Evolutionary conservation across 2,888 invertebrate species (phyloP), one percentile per base, ranked within the genome.

Genomic region (Pterostichus niger): DNA sequence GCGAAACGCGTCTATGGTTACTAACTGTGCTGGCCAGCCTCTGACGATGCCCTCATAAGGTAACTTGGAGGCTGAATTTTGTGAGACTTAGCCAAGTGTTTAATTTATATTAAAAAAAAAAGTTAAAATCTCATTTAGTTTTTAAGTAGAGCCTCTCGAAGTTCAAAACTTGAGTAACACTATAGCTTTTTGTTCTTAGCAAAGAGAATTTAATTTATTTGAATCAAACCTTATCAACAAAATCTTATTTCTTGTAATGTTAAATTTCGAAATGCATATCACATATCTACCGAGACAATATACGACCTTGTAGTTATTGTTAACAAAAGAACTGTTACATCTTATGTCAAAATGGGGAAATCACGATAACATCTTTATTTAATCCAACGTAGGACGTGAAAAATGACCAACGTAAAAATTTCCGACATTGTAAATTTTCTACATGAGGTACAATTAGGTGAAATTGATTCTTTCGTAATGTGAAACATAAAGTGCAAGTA

Each of bases 341-440:
- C 56, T 17, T 15, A 17, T 6, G 17, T 56, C 17, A 56, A 56
- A 17, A 40, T 31, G 11, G 10, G 17, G 31, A 24, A 59, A 59
- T 31, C 13, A 33, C n/a, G 64, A 64, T 64, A 64, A 64, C 35
- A 64, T 64, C 64, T 64, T n/a, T 17, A 6, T 64, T 64, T 64
- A 4, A 13, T 3, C n/a, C 35, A 33, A 40, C 64, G 64, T 64
- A 64, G 64, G 64, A 5, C 33, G 35, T 64, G 64, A 64, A 64
- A 35, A 64, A 64, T 64, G 33, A 15, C 33, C 64, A 2, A 15
- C 4, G 64, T 33, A 40, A 64, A 64, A 64, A 64, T 40, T n/a
- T 40, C 40, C 35, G 64, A 40, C 64, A 40, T 40, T 33, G 64
- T 64, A 17, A 33, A 64, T 33, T 64, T 35, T 31, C 7, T 31